A percentile compares a stretch with the other conserved stretches of the same genome.
Conservation (phyloP, 2,113 vertebrate genomes). For the Phyllopteryx taeniolatus region DNA sequence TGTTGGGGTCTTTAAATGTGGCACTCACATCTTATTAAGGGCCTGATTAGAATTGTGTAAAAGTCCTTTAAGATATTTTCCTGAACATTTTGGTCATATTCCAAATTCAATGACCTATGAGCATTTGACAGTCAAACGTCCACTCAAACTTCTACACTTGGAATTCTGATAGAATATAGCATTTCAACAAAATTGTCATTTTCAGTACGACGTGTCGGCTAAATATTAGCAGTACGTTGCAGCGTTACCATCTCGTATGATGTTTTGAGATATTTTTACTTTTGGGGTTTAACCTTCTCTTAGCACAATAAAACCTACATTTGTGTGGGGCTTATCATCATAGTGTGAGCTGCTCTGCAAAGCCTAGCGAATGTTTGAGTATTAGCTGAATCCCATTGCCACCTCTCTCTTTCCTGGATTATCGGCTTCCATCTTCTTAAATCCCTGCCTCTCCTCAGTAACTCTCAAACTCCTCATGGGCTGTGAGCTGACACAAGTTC, state of each 20-base stretch:
- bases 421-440: slow-evolving; percentile 48
- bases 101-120: no score
- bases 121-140: no score
- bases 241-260: slow-evolving; percentile 8
- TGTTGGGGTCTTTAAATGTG: background rate
- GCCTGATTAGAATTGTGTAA: background rate
- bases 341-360: slow-evolving; percentile 29
- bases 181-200: background rate
- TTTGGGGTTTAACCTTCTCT: slow-evolving; percentile 26
- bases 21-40: background rate
- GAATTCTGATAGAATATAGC: background rate
- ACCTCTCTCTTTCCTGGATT: slow-evolving; percentile 48
- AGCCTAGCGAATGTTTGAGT: slow-evolving; percentile 43
- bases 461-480: slow-evolving; percentile 40
- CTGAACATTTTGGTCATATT: no score
- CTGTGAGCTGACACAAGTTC: slow-evolving; percentile 25
- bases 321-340: slow-evolving; percentile 41
- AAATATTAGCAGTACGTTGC: background rate
- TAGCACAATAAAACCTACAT: slow-evolving; percentile 26
- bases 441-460: slow-evolving; percentile 46
- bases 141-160: background rate
- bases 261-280: slow-evolving; percentile 12
- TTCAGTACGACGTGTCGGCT: background rate
- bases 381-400: slow-evolving; percentile 39
- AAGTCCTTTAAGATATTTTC: background rate